phyloP scores from a whole-genome alignment of 2,797 vertebrate species.

The Scolopax rusticola region DNA sequence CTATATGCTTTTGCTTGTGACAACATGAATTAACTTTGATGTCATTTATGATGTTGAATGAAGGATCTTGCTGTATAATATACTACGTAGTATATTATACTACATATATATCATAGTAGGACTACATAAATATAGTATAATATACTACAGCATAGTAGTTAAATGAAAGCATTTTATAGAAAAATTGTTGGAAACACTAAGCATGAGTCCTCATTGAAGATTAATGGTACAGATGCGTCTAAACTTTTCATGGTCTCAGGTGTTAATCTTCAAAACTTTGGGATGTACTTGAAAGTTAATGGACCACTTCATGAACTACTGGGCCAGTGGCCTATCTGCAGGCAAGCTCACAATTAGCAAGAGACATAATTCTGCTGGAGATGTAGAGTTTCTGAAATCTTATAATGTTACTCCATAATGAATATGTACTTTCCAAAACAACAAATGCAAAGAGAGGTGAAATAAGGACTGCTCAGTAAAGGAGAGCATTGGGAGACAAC shows the following conservation, averaged over 20 bases:
- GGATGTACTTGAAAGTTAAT: neutral
- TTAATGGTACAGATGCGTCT: neutral
- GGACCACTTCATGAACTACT: neutral
- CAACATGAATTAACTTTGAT: neutral
- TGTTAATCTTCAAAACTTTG: neutral
- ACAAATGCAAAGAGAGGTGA: neutral
- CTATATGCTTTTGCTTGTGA: neutral
- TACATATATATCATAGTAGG: neutral
- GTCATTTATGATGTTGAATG: neutral
- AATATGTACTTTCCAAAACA: neutral
- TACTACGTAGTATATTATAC: neutral
- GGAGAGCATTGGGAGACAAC: neutral
- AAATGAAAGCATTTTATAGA: neutral
- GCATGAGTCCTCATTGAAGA: neutral
- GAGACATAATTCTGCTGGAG: neutral
- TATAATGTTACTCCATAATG: neutral
- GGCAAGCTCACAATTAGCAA: neutral
- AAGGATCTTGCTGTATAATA: neutral
- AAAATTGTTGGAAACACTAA: neutral
- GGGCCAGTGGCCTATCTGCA: neutral
- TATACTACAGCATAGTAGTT: neutral
- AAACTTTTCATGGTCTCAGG: neutral
- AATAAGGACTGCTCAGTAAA: neutral
- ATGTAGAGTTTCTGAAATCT: neutral
- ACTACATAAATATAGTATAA: neutral